phyloP scores from a whole-genome alignment of 23 tunicate species.

The Clavelina lepadiformis region DNA sequence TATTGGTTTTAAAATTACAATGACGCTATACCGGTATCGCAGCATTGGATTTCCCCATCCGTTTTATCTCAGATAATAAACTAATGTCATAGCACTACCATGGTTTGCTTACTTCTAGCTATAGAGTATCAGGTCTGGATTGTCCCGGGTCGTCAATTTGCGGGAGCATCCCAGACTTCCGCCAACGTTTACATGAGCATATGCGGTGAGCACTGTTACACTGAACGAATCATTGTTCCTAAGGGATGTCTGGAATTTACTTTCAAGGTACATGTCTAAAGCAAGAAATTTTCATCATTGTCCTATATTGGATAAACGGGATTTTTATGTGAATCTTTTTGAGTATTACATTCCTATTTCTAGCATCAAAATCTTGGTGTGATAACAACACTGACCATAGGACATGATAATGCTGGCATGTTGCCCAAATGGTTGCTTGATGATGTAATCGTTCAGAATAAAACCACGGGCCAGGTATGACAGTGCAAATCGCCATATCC shows the following conservation, averaged over 20 bases:
- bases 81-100: too few relatives aligned
- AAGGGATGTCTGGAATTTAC: slow-evolving; percentile 66
- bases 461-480: slow-evolving; percentile 77
- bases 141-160: slow-evolving; percentile 66
- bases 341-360: too few relatives aligned
- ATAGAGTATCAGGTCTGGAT: slow-evolving; percentile 89
- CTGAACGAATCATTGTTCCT: slow-evolving; percentile 52
- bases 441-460: slow-evolving; percentile 57
- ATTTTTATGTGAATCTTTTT: too few relatives aligned
- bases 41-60: too few relatives aligned
- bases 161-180: slow-evolving; percentile 75
- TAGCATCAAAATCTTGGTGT: slow-evolving; percentile 80
- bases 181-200: slow-evolving; percentile 82
- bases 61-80: too few relatives aligned
- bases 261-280: slow-evolving; percentile 35
- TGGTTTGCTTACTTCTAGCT: slow-evolving; percentile 15
- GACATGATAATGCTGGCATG: slow-evolving; percentile 95
- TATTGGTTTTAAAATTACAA: too few relatives aligned
- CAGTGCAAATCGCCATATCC: not conserved
- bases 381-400: slow-evolving; percentile 63
- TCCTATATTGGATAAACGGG: too few relatives aligned
- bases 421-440: slow-evolving; percentile 89
- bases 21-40: too few relatives aligned
- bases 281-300: too few relatives aligned
- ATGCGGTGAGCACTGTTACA: slow-evolving; percentile 63